A percentile compares a stretch with the other conserved stretches of the same genome.
Conservation (phyloP, 2,797 vertebrate genomes). For the Halcyon badia region DNA sequence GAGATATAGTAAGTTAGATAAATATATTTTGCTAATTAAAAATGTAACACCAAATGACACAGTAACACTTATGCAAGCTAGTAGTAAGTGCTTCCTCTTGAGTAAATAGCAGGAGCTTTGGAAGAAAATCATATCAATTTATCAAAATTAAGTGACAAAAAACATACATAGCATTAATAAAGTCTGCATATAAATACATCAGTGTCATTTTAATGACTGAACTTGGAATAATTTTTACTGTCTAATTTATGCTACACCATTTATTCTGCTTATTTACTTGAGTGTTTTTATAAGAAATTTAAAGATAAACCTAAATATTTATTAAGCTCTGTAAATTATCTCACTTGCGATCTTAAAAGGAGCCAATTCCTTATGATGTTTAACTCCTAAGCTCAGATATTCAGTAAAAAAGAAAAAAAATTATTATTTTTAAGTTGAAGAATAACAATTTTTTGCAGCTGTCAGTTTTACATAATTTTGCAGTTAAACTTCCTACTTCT, state of each 20-base stretch:
- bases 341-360: not conserved
- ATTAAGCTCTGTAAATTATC: not conserved
- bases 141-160: not conserved
- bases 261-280: not conserved
- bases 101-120: not conserved
- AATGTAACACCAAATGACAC: not conserved
- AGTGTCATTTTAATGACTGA: not conserved
- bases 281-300: not conserved
- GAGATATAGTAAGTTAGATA: not conserved
- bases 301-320: slow-evolving; percentile 2
- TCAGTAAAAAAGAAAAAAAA: too few species aligned
- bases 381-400: not conserved
- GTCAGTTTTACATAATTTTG: not conserved
- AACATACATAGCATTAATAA: not conserved
- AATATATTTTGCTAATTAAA: not conserved
- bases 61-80: not conserved
- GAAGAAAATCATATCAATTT: not conserved
- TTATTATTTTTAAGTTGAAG: not conserved
- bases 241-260: not conserved
- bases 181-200: not conserved
- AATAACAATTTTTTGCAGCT: not conserved
- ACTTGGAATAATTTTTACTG: not conserved
- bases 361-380: not conserved
- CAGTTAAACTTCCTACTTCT: not conserved
- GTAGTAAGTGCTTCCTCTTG: not conserved